Evolutionary conservation across 2,113 vertebrate species (phyloP).

Genomic region (Sterrhoptilus dennistouni): DNA sequence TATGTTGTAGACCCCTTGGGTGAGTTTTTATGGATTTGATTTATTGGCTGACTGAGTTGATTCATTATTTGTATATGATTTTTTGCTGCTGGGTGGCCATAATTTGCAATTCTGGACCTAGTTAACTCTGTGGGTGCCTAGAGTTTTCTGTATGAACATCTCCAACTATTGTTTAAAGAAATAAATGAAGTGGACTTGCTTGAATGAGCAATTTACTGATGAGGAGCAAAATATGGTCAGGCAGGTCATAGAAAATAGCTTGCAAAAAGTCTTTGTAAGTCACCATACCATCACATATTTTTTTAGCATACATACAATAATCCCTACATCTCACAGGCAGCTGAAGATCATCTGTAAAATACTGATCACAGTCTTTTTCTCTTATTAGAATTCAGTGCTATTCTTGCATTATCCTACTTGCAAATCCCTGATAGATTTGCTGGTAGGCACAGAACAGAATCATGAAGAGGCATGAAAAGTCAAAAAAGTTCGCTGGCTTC

Average conservation of each 20-base stretch:
- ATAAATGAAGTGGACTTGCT: conserved; percentile 25
- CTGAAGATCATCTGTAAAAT: not conserved
- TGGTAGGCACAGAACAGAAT: not conserved
- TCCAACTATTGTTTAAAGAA: conserved; percentile 30
- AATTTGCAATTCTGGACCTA: conserved; percentile 30
- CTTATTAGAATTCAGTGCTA: not conserved
- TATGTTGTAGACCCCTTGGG: conserved; percentile 42
- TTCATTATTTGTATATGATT: conserved; percentile 51
- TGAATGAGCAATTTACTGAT: not conserved
- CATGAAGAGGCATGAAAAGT: not conserved
- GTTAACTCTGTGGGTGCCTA: conserved; percentile 32
- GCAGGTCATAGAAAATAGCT: not conserved
- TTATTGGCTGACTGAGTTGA: conserved; percentile 28
- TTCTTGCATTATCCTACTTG: not conserved
- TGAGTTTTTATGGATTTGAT: conserved; percentile 48
- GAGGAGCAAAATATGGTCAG: not conserved
- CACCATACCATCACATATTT: not conserved
- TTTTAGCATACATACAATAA: not conserved
- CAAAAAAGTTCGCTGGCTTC: not conserved
- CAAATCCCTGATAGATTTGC: not conserved
- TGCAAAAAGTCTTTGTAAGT: not conserved
- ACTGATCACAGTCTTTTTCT: not conserved
- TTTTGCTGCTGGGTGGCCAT: conserved; percentile 44
- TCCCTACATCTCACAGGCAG: not conserved
- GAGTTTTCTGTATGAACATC: not conserved